These are phyloP conservation scores for Silvanus unidentatus DNA, from an alignment of 2,888 invertebrate species.

Conservation along the genomic window DNA sequence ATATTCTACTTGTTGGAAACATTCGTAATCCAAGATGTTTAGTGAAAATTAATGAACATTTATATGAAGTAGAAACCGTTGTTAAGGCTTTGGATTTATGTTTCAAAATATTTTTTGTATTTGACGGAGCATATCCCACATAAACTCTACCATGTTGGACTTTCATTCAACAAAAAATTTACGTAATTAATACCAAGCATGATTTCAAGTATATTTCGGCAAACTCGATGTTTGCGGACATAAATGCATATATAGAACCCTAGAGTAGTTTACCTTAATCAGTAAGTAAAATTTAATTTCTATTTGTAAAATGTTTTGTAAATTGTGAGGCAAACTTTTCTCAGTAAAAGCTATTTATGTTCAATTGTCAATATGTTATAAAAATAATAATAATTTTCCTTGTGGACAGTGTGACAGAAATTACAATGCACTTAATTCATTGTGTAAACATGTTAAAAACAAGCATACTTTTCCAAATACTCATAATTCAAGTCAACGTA, in stretches of 20 bases:
- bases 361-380: no score
- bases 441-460: no score
- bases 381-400: no score
- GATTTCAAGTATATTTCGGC: neutral
- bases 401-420: no score
- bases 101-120: neutral
- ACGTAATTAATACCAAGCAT: neutral
- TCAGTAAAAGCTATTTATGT: no score
- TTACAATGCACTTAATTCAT: no score
- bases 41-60: neutral
- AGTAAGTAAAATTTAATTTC: no score
- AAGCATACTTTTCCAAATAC: no score
- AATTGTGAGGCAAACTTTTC: no score
- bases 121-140: neutral
- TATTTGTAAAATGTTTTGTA: no score
- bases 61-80: neutral
- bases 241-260: neutral
- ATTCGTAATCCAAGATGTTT: neutral
- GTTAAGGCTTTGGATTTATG: neutral
- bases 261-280: no score
- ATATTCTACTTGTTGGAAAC: neutral
- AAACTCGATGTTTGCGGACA: neutral
- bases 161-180: slow-evolving; percentile 1
- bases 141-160: neutral
- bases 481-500: no score